These are phyloP conservation scores for Tribolium madens DNA, from an alignment of 1,140 invertebrate genomes.

Conservation along the genomic window DNA sequence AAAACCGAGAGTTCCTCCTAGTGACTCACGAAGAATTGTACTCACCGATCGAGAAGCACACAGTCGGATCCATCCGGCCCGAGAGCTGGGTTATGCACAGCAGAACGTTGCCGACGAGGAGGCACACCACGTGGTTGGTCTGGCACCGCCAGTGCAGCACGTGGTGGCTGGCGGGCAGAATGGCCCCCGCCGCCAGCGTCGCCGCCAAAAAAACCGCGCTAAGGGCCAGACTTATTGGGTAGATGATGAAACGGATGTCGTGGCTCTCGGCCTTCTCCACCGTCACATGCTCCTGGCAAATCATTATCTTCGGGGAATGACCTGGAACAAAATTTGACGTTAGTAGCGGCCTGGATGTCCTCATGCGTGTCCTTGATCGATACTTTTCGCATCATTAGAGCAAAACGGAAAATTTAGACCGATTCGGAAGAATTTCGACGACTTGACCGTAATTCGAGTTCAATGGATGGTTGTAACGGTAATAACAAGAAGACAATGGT, in stretches of 20 bases:
- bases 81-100: constrained; percentile 80
- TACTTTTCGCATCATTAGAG: background rate
- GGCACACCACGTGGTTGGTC: constrained; percentile 83
- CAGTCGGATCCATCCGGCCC: constrained; percentile 68
- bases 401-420: background rate
- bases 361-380: constrained; percentile 54
- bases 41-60: constrained; percentile 76
- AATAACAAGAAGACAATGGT: background rate
- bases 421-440: background rate
- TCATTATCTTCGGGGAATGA: constrained; percentile 53
- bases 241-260: constrained; percentile 75
- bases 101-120: constrained; percentile 81
- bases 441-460: constrained; percentile 4
- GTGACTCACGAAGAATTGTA: too few relatives aligned
- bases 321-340: constrained; percentile 46
- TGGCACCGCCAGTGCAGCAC: constrained; percentile 87
- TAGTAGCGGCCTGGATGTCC: background rate
- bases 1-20: background rate
- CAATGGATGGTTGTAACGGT: constrained; percentile 3
- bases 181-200: constrained; percentile 79
- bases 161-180: constrained; percentile 83
- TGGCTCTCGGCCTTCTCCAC: constrained; percentile 3
- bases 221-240: constrained; percentile 80
- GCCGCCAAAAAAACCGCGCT: constrained; percentile 82
- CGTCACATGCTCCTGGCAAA: constrained; percentile 51